phyloP scores from a whole-genome alignment of 1,140 invertebrate species.

The Ephestia elutella region DNA sequence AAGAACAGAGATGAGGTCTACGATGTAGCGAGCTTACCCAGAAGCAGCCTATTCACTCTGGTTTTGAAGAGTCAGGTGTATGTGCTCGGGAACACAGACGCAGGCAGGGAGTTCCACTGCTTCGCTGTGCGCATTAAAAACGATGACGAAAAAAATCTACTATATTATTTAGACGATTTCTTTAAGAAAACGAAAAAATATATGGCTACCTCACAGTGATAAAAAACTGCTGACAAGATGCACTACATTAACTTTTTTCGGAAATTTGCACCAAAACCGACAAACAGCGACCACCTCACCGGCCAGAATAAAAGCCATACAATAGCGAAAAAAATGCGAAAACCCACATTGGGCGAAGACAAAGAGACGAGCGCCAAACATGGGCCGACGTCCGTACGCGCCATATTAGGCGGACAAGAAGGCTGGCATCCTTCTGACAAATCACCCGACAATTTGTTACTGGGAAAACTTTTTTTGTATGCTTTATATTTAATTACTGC shows the following conservation, averaged over 20 bases:
- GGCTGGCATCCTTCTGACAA: conserved; percentile 56
- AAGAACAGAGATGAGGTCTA: too few species aligned
- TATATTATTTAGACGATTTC: too few species aligned
- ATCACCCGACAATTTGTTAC: conserved; percentile 64
- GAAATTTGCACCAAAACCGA: not conserved
- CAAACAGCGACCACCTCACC: conserved; percentile 4
- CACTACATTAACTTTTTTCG: not conserved
- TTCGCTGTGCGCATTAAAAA: too few species aligned
- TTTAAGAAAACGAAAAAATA: not conserved
- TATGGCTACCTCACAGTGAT: not conserved
- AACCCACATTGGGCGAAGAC: conserved; percentile 31
- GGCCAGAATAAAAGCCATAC: conserved; percentile 21
- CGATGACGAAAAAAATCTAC: too few species aligned
- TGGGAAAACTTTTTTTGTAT: not conserved
- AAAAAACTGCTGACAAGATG: not conserved
- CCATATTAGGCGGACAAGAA: conserved; percentile 59
- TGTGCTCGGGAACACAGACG: too few species aligned
- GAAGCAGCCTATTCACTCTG: too few species aligned
- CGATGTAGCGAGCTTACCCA: too few species aligned
- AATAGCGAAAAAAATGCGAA: conserved; percentile 12
- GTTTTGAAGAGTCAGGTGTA: too few species aligned
- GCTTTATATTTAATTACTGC: conserved; percentile 7
- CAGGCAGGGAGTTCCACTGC: too few species aligned
- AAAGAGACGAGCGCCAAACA: conserved; percentile 38
- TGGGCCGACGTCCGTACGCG: conserved; percentile 27